A percentile compares a stretch with the other conserved stretches of the same genome.
Conservation (phyloP, 2,113 vertebrate genomes). For the Poeciliopsis turrubarensis region DNA sequence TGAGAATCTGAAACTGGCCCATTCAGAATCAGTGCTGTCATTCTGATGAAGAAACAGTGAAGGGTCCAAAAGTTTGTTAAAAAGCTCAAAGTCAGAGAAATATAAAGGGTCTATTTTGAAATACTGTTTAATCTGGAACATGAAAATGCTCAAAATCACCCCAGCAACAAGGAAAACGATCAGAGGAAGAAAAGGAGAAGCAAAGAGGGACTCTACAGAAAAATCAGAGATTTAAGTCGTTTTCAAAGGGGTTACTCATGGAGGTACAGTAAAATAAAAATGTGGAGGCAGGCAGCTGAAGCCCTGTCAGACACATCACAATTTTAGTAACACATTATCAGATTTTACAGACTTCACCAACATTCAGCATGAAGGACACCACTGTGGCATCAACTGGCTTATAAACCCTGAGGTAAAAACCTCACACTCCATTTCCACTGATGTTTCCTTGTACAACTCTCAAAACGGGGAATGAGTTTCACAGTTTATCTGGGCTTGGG, state of each 20-base stretch:
- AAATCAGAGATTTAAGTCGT: background rate
- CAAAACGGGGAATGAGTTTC: background rate
- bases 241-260: background rate
- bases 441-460: background rate
- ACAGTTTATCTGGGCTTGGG: background rate
- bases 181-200: background rate
- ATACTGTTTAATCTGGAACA: conserved; percentile 11
- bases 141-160: background rate
- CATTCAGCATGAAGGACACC: background rate
- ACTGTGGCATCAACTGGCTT: background rate
- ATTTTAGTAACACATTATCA: conserved; percentile 6
- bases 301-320: background rate
- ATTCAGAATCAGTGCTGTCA: conserved; percentile 14
- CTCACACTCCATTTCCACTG: background rate
- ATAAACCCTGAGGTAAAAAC: background rate
- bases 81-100: conserved; percentile 16
- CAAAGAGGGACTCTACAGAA: background rate
- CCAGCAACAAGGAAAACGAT: background rate
- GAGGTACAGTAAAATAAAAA: background rate
- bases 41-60: conserved; percentile 26
- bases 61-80: conserved; percentile 20
- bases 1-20: background rate
- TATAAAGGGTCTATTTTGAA: conserved; percentile 23
- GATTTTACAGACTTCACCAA: conserved; percentile 16
- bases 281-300: conserved; percentile 4